Conservation (phyloP, 2,113 vertebrate species). For the Cathartes aura region DNA sequence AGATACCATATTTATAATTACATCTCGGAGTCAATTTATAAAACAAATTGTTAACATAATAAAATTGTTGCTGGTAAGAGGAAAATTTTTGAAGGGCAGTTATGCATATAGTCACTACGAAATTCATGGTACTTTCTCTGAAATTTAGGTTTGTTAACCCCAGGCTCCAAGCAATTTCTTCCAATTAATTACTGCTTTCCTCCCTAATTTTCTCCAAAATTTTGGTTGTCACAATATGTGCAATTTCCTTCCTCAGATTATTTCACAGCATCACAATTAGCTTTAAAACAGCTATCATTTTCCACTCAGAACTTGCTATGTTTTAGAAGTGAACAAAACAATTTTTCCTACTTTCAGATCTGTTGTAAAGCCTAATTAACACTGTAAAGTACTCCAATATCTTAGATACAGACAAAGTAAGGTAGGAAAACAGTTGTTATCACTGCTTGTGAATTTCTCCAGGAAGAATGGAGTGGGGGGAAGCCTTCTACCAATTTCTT, state of each 20-base stretch:
- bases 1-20: slow-evolving; percentile 15
- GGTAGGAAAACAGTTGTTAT: neutral
- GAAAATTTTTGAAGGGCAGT: neutral
- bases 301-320: neutral
- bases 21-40: neutral
- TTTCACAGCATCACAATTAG: neutral
- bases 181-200: neutral
- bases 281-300: neutral
- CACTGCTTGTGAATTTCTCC: neutral
- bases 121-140: neutral
- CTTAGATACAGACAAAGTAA: neutral
- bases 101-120: neutral
- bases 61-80: neutral
- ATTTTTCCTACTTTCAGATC: neutral
- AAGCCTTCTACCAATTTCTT: neutral
- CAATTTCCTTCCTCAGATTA: neutral
- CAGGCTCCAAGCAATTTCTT: neutral
- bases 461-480: neutral
- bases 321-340: neutral
- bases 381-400: neutral
- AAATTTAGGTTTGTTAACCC: neutral
- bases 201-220: neutral
- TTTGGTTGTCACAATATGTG: neutral
- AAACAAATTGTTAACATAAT: neutral
- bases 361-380: neutral